These are phyloP conservation scores for Porites lobata DNA, from an alignment of 92 coral and sea anemone species.

Conservation along the genomic window DNA sequence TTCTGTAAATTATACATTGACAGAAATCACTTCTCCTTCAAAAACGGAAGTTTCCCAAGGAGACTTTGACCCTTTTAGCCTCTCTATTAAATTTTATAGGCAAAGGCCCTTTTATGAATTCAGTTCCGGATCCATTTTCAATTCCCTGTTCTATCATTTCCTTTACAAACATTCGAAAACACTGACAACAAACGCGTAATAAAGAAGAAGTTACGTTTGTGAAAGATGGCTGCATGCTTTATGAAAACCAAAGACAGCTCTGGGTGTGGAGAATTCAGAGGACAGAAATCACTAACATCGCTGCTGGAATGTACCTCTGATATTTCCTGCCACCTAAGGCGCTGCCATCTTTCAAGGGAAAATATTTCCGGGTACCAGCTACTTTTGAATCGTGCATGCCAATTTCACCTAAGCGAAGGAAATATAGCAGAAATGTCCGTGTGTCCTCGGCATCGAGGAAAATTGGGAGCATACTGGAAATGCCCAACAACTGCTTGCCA, in stretches of 20 bases:
- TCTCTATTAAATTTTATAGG: too few species aligned
- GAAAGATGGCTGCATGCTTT: conserved; percentile 1
- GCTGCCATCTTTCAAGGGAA: conserved; percentile 56
- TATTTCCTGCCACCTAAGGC: conserved; percentile 53
- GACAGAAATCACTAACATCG: conserved; percentile 26
- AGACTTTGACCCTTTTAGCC: too few species aligned
- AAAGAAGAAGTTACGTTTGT: not conserved
- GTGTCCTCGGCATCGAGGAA: conserved; percentile 59
- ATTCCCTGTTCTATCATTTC: not conserved
- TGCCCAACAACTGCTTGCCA: conserved; percentile 37
- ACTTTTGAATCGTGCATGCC: conserved; percentile 48
- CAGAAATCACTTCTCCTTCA: too few species aligned
- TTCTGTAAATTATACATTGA: too few species aligned
- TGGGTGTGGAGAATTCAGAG: conserved; percentile 58
- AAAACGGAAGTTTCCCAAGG: too few species aligned
- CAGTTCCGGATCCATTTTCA: not conserved
- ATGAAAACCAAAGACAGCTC: conserved; percentile 30
- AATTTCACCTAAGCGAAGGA: conserved; percentile 30
- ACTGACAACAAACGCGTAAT: not conserved
- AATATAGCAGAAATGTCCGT: conserved; percentile 46
- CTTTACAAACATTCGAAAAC: not conserved
- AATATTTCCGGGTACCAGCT: conserved; percentile 37
- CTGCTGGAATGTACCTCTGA: conserved; percentile 47
- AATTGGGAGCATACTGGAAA: conserved; percentile 1
- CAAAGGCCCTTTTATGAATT: too few species aligned